These are phyloP conservation scores for Nannoperca australis DNA, from an alignment of 2,797 vertebrate genomes.

Conservation along the genomic window DNA sequence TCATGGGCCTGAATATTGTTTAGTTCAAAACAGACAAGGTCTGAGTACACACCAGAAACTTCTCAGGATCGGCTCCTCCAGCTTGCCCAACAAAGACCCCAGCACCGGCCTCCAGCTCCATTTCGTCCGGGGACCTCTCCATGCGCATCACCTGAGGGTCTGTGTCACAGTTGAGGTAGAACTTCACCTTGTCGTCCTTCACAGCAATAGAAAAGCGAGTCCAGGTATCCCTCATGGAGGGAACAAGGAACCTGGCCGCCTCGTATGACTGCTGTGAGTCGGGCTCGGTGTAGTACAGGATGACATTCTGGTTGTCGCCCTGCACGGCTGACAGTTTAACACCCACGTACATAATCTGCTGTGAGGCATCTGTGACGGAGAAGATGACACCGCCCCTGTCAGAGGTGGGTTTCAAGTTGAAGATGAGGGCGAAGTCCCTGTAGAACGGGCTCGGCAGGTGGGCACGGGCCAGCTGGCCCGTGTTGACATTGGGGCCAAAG, in stretches of 20 bases:
- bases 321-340: constrained; percentile 89
- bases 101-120: constrained; percentile 89
- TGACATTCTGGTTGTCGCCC: constrained; percentile 83
- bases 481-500: constrained; percentile 87
- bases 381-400: constrained; percentile 88
- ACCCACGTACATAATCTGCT: constrained; percentile 89
- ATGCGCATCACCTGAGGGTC: constrained; percentile 84
- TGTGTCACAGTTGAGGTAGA: constrained; percentile 90
- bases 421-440: constrained; percentile 91
- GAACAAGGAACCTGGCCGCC: constrained; percentile 89
- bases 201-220: constrained; percentile 90
- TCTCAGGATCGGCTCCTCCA: constrained; percentile 89
- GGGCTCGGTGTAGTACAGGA: constrained; percentile 92
- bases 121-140: constrained; percentile 85
- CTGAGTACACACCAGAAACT: constrained; percentile 89
- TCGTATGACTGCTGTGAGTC: constrained; percentile 80
- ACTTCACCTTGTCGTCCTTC: constrained; percentile 83
- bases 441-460: constrained; percentile 91
- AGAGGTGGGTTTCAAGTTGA: constrained; percentile 89
- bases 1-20: background rate
- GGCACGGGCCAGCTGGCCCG: constrained; percentile 89
- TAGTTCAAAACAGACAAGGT: background rate
- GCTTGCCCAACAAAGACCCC: constrained; percentile 94
- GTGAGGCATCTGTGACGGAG: constrained; percentile 89
- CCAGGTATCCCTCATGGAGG: constrained; percentile 88